These are phyloP conservation scores for Mastomys natalensis DNA, from an alignment of 2,113 vertebrate genomes.

Conservation along the genomic window DNA sequence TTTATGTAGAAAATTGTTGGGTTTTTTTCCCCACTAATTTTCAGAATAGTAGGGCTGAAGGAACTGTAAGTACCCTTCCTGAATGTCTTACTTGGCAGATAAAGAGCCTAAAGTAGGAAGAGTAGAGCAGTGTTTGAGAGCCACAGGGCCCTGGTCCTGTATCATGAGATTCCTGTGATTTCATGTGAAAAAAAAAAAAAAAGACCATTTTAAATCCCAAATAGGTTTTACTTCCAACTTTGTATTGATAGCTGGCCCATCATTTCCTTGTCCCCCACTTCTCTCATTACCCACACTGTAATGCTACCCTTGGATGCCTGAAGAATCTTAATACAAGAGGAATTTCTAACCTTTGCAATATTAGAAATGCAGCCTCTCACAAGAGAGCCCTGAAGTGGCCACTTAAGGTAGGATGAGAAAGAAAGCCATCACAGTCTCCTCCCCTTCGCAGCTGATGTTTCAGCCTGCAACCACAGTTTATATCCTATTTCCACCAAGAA, in stretches of 20 bases:
- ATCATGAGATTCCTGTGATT: not conserved
- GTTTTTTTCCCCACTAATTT: not conserved
- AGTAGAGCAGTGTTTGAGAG: not conserved
- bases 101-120: not conserved
- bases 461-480: not conserved
- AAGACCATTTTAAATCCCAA: not conserved
- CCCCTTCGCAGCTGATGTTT: not conserved
- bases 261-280: not conserved
- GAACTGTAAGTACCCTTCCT: not conserved
- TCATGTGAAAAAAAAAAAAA: not conserved
- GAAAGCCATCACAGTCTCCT: not conserved
- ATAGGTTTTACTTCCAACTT: not conserved
- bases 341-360: not conserved
- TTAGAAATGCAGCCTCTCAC: not conserved
- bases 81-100: not conserved
- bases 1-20: slow-evolving; percentile 45
- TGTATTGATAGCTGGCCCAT: too few species aligned
- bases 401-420: not conserved
- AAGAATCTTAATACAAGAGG: not conserved
- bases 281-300: not conserved
- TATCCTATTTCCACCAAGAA: not conserved
- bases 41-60: slow-evolving; percentile 7
- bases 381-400: not conserved
- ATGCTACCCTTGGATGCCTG: not conserved
- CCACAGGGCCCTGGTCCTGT: not conserved